Base-by-base conservation (phyloP, 2,888 invertebrate species). In the Lacanobia oleracea region DNA sequence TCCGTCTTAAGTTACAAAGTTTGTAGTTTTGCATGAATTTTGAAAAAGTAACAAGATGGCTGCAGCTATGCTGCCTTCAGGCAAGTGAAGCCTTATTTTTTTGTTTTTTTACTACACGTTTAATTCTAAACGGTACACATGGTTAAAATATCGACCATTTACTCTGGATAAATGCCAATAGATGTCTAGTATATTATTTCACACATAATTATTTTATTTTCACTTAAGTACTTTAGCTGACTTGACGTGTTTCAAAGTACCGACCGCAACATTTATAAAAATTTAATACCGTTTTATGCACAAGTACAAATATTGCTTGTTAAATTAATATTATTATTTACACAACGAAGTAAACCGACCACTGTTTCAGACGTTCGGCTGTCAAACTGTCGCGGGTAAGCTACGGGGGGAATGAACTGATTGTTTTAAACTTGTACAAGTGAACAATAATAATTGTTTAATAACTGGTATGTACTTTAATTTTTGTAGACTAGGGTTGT, bases 401-500 rank as follows among this genome's bases (percentile, higher is more conserved):
- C n/a, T 43, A 9, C 5, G 37, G 14, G 18, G 37, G 14, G 18
- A 18, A 48, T n/a, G 8, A 27, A 60, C 12, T 40, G 59, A 48
- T 60, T 60, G 67, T 75, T 60, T 48, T 18, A 48, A 3, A 53
- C 21, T 67, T 23, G 27, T 60, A 48, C 37, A n/a, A 53, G 43
- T 37, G 14, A 53, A 60, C 48, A 27, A 53, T 73, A 50, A 50
- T 72, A 60, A 67, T 67, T 75, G 27, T 60, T n/a, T 75, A 53
- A 53, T 57, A 40, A 16, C 33, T 27, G 2, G 33, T 5, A 40
- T 10, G 12, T 23, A n/a, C 3, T 60, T 14, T 75, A 60, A 14
- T 75, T 67, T 60, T 37, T 4, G 14, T 14, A 21, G 1, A 21
- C 9, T 33, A 75, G 68, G 75, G 53, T 43, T 75, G 59, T 40